Base-by-base conservation (phyloP, 23 tunicate species). In the Styela plicata region DNA sequence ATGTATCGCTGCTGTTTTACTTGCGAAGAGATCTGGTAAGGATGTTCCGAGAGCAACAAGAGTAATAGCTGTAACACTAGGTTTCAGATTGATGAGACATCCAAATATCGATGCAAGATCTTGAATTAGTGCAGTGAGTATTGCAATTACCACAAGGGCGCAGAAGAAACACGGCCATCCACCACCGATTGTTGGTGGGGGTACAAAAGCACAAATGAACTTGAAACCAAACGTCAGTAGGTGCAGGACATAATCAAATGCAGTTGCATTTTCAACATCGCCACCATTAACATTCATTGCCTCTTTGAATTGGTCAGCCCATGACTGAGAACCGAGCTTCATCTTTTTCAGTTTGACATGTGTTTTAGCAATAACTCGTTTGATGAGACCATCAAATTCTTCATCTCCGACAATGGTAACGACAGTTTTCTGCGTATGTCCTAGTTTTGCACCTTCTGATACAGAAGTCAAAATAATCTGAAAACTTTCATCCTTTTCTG, bases 261-360 rank as follows among this genome's bases (percentile, higher is more conserved):
- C 88, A 2, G 90, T 91, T 3, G 97, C 99, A 87, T 80, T 88
- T 36, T 91, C 99, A 24, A 85, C 32, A 73, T 91, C 97, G 20
- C 97, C 99, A 16, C 99, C 99, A 85, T 91, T 91, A 36, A 96
- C 99, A 69, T 68, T 85, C 99, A 96, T 96, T 30, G 97, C 97
- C 25, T 90, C 88, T 2, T 69, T 85, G 52, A 95, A 95, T 83
- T 95, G 99, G 1, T 95, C 99, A 31, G 88, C 79, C 99, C 99
- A 95, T 18, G 89, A 80, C 68, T 95, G 96, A n/a, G 86, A 81
- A 0, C 99, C 99, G 2, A 95, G 86, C 52, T 95, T 91, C 88
- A 95, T 65, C 74, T 86, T 90, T 61, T 36, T 19, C 74, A 95
- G 82, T 63, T 87, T 91, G 24, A 95, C 52, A 70, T 95, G 99